phyloP scores from a whole-genome alignment of 2,113 vertebrate genomes.

The Semicossyphus pulcher region DNA sequence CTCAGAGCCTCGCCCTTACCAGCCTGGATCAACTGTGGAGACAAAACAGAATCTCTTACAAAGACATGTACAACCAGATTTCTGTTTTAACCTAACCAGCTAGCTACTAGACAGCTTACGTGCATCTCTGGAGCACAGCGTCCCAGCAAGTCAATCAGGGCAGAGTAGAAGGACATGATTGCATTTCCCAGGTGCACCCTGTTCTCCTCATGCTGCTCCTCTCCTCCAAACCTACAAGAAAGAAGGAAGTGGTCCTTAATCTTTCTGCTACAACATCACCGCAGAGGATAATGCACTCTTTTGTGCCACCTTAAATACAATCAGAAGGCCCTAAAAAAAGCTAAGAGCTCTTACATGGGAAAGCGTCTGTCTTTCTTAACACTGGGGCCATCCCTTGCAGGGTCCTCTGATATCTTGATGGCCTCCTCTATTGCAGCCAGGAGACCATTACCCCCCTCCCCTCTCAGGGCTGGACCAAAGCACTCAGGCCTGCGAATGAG shows the following conservation, averaged over 20 bases:
- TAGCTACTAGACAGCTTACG: conserved; percentile 76
- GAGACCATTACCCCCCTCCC: conserved; percentile 92
- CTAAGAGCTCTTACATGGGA: conserved; percentile 76
- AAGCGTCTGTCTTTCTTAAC: conserved; percentile 91
- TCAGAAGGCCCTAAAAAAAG: not conserved
- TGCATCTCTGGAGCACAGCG: conserved; percentile 96
- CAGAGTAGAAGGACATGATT: conserved; percentile 95
- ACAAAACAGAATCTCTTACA: conserved; percentile 7
- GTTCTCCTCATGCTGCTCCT: conserved; percentile 92
- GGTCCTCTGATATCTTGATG: conserved; percentile 94
- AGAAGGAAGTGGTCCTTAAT: not conserved
- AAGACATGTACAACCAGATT: not conserved
- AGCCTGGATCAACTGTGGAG: conserved; percentile 89
- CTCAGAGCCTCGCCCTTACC: conserved; percentile 93
- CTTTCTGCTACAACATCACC: not conserved
- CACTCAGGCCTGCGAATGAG: conserved; percentile 93
- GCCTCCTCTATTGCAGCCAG: conserved; percentile 93
- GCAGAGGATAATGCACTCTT: not conserved
- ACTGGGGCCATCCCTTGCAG: conserved; percentile 90
- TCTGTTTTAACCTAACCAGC: not conserved
- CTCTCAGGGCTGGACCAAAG: conserved; percentile 91
- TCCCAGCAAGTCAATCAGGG: conserved; percentile 93
- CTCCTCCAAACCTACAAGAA: conserved; percentile 87
- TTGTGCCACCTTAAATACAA: not conserved
- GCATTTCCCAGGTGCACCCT: conserved; percentile 93